Evolutionary conservation across 2,888 invertebrate genomes (phyloP), one percentile per base, ranked within the genome.

Genomic region (Epirrita christyi): DNA sequence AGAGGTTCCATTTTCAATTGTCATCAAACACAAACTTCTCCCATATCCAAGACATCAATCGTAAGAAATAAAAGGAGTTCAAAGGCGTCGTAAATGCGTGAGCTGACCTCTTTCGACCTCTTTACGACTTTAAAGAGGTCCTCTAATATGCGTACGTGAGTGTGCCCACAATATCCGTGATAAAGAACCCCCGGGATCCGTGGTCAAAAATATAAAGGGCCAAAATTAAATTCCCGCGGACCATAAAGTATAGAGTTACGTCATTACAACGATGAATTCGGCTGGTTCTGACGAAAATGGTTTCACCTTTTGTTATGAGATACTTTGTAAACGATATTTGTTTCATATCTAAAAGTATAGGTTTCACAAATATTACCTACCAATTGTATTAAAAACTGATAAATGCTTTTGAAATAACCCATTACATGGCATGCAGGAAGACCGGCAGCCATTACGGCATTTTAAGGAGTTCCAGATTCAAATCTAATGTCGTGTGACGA

Each of bases 211-310:
- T 84, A 83, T 83, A 86, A 85, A 85, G 80, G 82, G 72, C 76
- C 78, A 75, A 89, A 89, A 88, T 88, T 83, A 89, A 89, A 90
- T 89, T 88, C 88, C 82, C 67, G 70, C 75, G 72, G 75, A 76
- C 81, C 83, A 83, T 88, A 89, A 86, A 86, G 83, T 90, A 86
- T 90, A 81, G 85, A 81, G 83, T 90, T 88, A 88, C 91, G 83
- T 89, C 86, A 89, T 90, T 88, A 89, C 52, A 52, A 45, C 40
- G 42, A 42, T 34, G 47, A 55, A 53, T 58, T 59, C 38, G 32
- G 47, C 21, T 44, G 40, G 41, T 56, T 4, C 45, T 43, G 46
- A 27, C 46, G 51, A 55, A 63, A 63, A 59, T 43, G 54, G 52
- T 51, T 53, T 44, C 54, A 46, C 51, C 57, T 57, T 67, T 61